Conservation (phyloP, 2,888 invertebrate genomes). For the Anthrax anthrax region DNA sequence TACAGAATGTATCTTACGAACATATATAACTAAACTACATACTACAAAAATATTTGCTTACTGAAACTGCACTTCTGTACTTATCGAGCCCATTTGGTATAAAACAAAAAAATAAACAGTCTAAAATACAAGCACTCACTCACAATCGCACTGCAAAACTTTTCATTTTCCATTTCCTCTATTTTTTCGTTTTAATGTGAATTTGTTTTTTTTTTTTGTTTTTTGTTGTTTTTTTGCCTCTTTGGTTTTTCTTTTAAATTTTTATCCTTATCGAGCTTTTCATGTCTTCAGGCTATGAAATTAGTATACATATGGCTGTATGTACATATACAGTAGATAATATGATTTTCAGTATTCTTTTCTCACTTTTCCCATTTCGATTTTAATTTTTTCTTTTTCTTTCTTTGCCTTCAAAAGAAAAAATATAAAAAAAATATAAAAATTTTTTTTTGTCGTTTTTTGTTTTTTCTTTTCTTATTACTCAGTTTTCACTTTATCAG, state of each 20-base stretch:
- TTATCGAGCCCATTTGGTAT: neutral
- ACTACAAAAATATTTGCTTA: no score
- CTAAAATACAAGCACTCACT: neutral
- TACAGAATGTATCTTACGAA: neutral
- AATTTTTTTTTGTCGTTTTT: neutral
- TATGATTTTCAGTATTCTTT: no score
- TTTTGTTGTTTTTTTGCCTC: neutral
- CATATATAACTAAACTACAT: no score
- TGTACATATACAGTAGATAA: no score
- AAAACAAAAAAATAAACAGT: neutral
- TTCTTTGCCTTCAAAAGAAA: neutral
- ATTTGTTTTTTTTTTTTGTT: no score
- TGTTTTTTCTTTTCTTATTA: neutral
- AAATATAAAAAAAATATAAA: no score
- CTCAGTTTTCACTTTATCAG: no score
- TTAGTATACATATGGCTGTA: no score
- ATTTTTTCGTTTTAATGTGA: no score
- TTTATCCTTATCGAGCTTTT: neutral
- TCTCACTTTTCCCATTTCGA: no score
- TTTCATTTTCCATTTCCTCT: neutral
- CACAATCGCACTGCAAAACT: neutral
- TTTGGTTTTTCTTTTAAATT: neutral
- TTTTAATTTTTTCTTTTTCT: no score
- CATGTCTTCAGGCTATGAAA: neutral
- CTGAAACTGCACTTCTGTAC: neutral